phyloP scores from a whole-genome alignment of 2,888 invertebrate species.

The Cosmia trapezina region DNA sequence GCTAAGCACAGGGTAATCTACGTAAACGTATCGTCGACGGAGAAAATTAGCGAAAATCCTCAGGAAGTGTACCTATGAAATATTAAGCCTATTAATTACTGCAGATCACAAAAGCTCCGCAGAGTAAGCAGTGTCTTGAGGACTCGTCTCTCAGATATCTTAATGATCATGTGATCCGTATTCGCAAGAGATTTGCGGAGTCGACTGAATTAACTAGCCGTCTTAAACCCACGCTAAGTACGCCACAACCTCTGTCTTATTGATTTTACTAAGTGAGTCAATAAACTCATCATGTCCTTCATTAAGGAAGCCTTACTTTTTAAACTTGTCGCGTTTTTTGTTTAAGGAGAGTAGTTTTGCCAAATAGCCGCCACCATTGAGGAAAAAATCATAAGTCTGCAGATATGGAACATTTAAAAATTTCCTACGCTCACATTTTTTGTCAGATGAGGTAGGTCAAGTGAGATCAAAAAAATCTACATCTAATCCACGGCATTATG shows the following conservation, averaged over 20 bases:
- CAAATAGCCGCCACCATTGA: too few species aligned
- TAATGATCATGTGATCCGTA: slow-evolving; percentile 83
- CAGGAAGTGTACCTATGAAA: slow-evolving; percentile 79
- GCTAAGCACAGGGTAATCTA: slow-evolving; percentile 74
- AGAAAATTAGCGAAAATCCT: slow-evolving; percentile 83
- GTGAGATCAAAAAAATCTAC: too few species aligned
- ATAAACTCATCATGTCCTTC: slow-evolving; percentile 55
- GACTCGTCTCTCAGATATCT: slow-evolving; percentile 73
- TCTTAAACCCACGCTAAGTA: slow-evolving; percentile 31
- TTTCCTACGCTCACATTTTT: too few species aligned
- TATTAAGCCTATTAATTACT: slow-evolving; percentile 86
- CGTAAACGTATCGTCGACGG: slow-evolving; percentile 63
- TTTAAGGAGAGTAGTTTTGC: not conserved
- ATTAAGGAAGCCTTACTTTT: slow-evolving; percentile 52
- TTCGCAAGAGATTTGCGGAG: slow-evolving; percentile 76
- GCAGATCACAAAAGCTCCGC: slow-evolving; percentile 81
- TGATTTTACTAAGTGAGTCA: slow-evolving; percentile 60
- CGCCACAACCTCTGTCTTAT: slow-evolving; percentile 45
- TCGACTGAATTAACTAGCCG: slow-evolving; percentile 67
- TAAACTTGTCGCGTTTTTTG: slow-evolving; percentile 44
- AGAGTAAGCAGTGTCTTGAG: slow-evolving; percentile 77
- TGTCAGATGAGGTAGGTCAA: too few species aligned
- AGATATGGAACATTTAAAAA: too few species aligned
- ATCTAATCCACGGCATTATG: too few species aligned
- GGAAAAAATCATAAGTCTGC: too few species aligned